Conservation (phyloP, 2,888 invertebrate species). For the Euclidia mi region DNA sequence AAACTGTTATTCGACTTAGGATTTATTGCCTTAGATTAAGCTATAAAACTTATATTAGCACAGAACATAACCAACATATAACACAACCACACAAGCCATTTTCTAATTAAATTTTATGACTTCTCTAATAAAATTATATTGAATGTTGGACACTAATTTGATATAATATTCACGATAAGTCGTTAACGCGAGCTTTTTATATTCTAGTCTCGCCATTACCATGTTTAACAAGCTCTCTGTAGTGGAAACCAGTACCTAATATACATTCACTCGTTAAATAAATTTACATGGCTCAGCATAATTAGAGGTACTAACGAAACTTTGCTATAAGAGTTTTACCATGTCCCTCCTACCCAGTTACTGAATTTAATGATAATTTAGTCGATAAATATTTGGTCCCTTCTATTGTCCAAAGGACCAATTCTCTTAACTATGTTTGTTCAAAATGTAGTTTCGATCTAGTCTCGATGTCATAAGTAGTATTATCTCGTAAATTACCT, state of each 20-base stretch:
- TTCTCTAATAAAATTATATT: constrained; percentile 47
- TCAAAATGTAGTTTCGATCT: too few relatives aligned
- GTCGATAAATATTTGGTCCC: too few relatives aligned
- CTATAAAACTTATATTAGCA: too few relatives aligned
- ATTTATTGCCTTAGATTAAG: too few relatives aligned
- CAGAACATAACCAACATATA: too few relatives aligned
- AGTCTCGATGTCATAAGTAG: too few relatives aligned
- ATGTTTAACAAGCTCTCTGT: constrained; percentile 38
- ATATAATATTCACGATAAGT: constrained; percentile 45
- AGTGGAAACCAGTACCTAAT: constrained; percentile 19
- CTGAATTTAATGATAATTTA: too few relatives aligned
- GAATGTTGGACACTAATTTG: constrained; percentile 50
- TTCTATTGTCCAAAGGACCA: too few relatives aligned
- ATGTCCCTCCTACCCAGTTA: not conserved
- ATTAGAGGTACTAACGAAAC: constrained; percentile 3
- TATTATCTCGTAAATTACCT: too few relatives aligned
- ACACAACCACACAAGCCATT: constrained; percentile 24
- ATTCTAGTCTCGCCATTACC: constrained; percentile 43
- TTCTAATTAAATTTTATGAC: constrained; percentile 52
- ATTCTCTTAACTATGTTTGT: too few relatives aligned
- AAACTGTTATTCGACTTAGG: too few relatives aligned
- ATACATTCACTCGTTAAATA: constrained; percentile 2
- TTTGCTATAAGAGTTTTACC: not conserved
- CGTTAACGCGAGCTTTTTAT: constrained; percentile 51
- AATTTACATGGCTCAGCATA: constrained; percentile 2